Conservation (phyloP, 2,113 vertebrate genomes). For the Melanostigma gelatinosum region DNA sequence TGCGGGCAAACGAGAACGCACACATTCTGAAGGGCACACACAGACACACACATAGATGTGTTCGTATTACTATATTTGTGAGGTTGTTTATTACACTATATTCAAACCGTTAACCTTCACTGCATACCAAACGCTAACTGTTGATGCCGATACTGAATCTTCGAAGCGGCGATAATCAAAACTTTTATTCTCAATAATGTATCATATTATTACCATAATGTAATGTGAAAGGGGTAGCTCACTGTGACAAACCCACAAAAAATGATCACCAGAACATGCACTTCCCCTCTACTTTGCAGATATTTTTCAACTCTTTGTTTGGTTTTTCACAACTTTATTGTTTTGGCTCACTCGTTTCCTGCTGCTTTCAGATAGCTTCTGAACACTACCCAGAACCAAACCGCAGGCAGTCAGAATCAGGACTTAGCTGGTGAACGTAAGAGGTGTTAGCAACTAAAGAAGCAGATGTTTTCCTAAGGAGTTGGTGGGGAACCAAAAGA, state of each 20-base stretch:
- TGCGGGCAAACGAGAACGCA: not conserved
- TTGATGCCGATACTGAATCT: not conserved
- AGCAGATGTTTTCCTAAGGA: not conserved
- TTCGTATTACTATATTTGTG: constrained; percentile 9
- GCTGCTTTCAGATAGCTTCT: not conserved
- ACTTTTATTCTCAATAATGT: not conserved
- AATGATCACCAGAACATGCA: not conserved
- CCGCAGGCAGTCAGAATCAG: not conserved
- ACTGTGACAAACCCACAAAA: not conserved
- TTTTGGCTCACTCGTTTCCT: not conserved
- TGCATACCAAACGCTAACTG: not conserved
- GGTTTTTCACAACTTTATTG: not conserved
- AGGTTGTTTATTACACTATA: constrained; percentile 6
- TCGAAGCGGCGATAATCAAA: not conserved
- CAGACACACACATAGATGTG: constrained; percentile 1
- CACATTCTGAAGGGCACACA: not conserved
- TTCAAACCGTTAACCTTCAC: not conserved
- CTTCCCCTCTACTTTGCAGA: not conserved
- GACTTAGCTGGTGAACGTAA: not conserved
- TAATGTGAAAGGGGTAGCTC: not conserved
- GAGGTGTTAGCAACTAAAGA: not conserved
- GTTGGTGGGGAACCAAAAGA: not conserved
- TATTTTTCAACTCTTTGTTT: not conserved
- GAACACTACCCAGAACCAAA: not conserved
- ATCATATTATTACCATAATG: too few species aligned